Evolutionary conservation across 37 sponge, comb jelly and placozoan genomes (phyloP).

Genomic region (Cladorhizidae sp.): DNA sequence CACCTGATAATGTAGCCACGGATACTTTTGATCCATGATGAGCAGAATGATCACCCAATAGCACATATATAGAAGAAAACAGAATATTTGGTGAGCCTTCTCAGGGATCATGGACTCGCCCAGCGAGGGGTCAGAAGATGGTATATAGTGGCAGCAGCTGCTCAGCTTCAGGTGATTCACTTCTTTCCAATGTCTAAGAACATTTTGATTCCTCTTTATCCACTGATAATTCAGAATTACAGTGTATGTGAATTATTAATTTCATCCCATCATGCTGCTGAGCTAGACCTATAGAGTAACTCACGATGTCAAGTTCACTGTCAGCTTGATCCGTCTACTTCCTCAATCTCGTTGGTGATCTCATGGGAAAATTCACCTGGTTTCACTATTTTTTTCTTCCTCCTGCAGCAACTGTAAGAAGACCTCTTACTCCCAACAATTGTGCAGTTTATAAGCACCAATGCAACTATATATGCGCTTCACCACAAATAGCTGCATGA

Average conservation of each 20-base stretch:
- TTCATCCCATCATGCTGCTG: no score
- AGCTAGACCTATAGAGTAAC: no score
- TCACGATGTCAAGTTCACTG: not conserved
- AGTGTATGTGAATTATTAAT: no score
- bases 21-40: slow-evolving; percentile 10
- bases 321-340: not conserved
- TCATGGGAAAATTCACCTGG: not conserved
- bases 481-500: no score
- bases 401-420: no score
- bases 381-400: no score
- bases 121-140: not conserved
- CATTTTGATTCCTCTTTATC: not conserved
- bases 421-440: no score
- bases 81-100: slow-evolving; percentile 18
- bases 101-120: slow-evolving; percentile 28
- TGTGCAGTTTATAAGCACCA: no score
- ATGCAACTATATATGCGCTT: no score
- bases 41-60: no score
- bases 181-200: not conserved
- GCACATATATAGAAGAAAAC: slow-evolving; percentile 37
- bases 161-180: not conserved
- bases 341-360: not conserved
- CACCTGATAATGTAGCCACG: slow-evolving; percentile 53
- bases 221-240: not conserved
- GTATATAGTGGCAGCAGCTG: no score